Conservation (phyloP, 2,888 invertebrate genomes). For the Dryocosmus kuriphilus region DNA sequence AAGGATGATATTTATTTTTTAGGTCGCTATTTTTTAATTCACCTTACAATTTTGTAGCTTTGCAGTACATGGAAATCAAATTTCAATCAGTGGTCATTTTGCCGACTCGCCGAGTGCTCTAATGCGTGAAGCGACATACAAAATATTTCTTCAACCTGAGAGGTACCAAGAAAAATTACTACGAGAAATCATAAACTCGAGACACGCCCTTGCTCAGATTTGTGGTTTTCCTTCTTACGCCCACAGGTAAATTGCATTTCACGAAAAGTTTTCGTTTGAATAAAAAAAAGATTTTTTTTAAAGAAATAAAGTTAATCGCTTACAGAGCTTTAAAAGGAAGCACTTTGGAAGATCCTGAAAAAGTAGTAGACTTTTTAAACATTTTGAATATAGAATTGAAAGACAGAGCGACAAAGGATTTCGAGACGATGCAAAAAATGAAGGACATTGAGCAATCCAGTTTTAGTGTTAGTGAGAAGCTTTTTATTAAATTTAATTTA, state of each 20-base stretch:
- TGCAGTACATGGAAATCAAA: constrained; percentile 84
- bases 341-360: constrained; percentile 89
- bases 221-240: constrained; percentile 95
- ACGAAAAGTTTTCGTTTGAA: constrained; percentile 14
- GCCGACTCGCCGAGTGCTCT: constrained; percentile 89
- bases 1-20: no score
- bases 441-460: constrained; percentile 79
- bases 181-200: constrained; percentile 84
- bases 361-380: constrained; percentile 89
- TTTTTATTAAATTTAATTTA: no score
- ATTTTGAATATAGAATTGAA: constrained; percentile 85
- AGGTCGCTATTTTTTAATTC: not conserved
- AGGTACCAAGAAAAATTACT: constrained; percentile 87
- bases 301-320: constrained; percentile 36
- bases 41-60: constrained; percentile 76
- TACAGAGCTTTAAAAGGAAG: constrained; percentile 91
- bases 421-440: constrained; percentile 86
- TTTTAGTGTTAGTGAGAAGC: constrained; percentile 51
- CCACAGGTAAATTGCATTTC: constrained; percentile 81
- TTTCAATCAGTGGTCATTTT: constrained; percentile 89
- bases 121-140: constrained; percentile 93
- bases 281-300: not conserved
- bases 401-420: constrained; percentile 86
- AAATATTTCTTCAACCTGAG: constrained; percentile 90
- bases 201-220: constrained; percentile 89